Conservation (phyloP, 2,888 invertebrate genomes). For the Nymphalis polychloros region DNA sequence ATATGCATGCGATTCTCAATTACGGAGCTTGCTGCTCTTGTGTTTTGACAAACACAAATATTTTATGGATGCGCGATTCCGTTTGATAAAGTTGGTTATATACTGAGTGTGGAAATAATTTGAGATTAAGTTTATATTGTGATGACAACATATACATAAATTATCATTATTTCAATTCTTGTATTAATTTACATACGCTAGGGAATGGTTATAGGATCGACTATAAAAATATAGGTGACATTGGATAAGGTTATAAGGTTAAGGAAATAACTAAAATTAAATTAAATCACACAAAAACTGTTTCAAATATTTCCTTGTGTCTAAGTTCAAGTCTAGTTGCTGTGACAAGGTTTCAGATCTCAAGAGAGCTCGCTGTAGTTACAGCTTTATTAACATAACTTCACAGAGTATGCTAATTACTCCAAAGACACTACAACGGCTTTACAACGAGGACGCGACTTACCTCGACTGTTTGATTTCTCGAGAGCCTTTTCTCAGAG, state of each 20-base stretch:
- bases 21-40: constrained; percentile 39
- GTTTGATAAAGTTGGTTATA: constrained; percentile 10
- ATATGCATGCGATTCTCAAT: constrained; percentile 39
- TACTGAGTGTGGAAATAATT: constrained; percentile 17
- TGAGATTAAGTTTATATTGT: not conserved
- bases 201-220: no score
- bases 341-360: no score
- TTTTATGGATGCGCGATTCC: constrained; percentile 26
- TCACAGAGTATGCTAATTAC: constrained; percentile 59
- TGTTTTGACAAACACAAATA: constrained; percentile 41
- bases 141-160: no score
- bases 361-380: not conserved
- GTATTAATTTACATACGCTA: no score
- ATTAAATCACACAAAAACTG: no score
- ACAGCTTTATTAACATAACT: constrained; percentile 43
- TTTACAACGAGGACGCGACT: constrained; percentile 41
- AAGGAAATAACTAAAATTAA: no score
- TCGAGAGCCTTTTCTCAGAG: constrained; percentile 42
- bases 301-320: no score
- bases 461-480: constrained; percentile 46
- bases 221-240: no score
- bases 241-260: no score
- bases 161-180: no score
- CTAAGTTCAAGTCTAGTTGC: no score
- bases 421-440: constrained; percentile 49